These are phyloP conservation scores for Morbakka virulenta DNA, from an alignment of 30 jellyfish, hydroid and myxozoan genomes.

Conservation along the genomic window DNA sequence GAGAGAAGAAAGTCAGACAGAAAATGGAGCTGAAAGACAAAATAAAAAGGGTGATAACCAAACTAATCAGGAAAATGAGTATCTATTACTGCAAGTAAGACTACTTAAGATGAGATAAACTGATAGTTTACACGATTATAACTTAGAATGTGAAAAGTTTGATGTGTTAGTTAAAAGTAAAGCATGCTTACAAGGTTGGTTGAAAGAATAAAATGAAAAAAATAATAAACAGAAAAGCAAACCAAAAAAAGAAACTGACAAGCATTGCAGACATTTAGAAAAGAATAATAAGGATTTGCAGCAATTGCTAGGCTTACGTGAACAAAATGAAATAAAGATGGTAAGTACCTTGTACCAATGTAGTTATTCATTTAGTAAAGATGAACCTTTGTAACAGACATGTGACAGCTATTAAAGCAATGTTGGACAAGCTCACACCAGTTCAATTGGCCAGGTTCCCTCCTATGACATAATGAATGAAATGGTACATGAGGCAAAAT, in stretches of 20 bases:
- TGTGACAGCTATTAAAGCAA: neutral
- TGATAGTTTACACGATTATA: no score
- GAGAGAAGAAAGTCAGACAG: no score
- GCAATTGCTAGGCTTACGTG: neutral
- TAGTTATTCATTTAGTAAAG: neutral
- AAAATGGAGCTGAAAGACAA: no score
- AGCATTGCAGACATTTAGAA: neutral
- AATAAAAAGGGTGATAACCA: no score
- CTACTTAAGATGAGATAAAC: no score
- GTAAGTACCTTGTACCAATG: neutral
- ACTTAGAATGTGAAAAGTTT: no score
- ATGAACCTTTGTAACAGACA: neutral
- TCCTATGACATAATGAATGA: conserved; percentile 18
- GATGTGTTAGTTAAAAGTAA: no score
- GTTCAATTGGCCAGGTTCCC: conserved; percentile 6
- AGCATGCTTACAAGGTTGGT: no score
- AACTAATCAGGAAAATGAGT: no score
- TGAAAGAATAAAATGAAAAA: no score
- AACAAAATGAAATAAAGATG: conserved; percentile 5
- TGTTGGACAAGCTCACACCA: conserved; percentile 5
- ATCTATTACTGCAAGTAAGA: no score
- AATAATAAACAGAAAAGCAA: neutral
- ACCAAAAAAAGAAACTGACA: neutral
- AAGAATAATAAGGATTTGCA: neutral
- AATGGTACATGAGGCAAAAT: conserved; percentile 1